phyloP scores from a whole-genome alignment of 2,888 invertebrate genomes.

The Epinotia demarniana region DNA sequence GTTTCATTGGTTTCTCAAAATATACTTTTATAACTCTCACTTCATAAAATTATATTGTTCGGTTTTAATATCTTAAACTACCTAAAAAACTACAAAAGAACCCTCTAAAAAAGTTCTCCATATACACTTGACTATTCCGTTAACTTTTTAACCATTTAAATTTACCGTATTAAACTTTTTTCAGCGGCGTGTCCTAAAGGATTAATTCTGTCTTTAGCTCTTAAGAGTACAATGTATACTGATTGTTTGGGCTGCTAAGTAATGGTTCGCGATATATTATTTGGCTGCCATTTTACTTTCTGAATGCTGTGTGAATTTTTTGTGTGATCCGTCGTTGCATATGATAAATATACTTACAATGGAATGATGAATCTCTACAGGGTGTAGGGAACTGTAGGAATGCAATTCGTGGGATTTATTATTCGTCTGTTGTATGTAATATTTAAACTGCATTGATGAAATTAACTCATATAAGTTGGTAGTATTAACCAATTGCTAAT shows the following conservation, averaged over 20 bases:
- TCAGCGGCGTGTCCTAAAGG: slow-evolving; percentile 53
- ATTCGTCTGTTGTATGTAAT: too few species aligned
- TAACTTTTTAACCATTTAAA: slow-evolving; percentile 58
- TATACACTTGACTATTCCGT: slow-evolving; percentile 5
- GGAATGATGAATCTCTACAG: neutral
- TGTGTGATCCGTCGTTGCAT: slow-evolving; percentile 9
- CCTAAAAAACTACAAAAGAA: neutral
- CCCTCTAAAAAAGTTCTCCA: neutral
- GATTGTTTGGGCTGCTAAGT: slow-evolving; percentile 38
- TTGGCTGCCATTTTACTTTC: slow-evolving; percentile 28
- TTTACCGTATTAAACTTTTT: slow-evolving; percentile 62
- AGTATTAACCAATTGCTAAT: too few species aligned
- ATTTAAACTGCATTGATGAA: too few species aligned
- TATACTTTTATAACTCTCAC: neutral
- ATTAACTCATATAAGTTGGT: too few species aligned
- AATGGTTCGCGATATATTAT: slow-evolving; percentile 35
- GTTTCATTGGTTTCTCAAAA: too few species aligned
- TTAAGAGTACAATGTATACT: slow-evolving; percentile 42
- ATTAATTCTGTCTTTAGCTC: slow-evolving; percentile 43
- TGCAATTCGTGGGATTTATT: too few species aligned
- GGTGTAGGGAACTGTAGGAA: neutral
- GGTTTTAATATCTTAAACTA: neutral
- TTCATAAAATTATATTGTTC: neutral
- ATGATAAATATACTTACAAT: neutral
- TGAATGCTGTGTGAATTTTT: slow-evolving; percentile 11